Base-by-base conservation (phyloP, 2,888 invertebrate species). In the Lordiphosa fenestrarum region DNA sequence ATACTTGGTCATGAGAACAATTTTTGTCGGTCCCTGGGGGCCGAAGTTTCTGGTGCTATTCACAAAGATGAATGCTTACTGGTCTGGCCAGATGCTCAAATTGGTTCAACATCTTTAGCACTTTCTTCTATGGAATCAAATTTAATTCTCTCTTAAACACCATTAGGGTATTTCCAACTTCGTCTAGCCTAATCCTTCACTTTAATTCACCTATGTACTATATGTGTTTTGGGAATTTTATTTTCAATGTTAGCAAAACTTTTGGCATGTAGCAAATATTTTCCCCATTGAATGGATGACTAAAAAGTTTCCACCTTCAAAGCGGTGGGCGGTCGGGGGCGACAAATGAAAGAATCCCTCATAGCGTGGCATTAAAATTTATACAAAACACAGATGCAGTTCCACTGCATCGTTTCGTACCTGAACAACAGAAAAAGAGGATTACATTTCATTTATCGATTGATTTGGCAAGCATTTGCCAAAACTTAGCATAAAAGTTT, bases 401-500 rank as follows among this genome's bases (percentile, higher is more conserved):
- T 38, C 10, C 19, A 19, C 6, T 37, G 46, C 13, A 30, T 19
- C 19, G 52, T 61, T 66, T 56, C 53, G 15, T 13, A 21, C 35
- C 48, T n/a, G 47, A 19, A 47, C 40, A 53, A 38, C 44, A 47
- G 76, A 25, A 25, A 25, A 25, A 25, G 25, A 25, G 74, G 73
- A 78, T 77, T 78, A 73, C 73, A 72, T 77, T 76, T 77, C 74
- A 78, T 78, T 78, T 77, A 77, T 77, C 76, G 77, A 77, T 76
- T 77, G 76, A 78, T 73, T 67, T 62, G 54, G 41, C 59, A 59
- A 19, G 57, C 61, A 61, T 57, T 56, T 59, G 62, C 46, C 39
- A 76, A 72, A 60, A 76, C 74, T 56, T 53, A 53, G 55, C 58
- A 71, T 54, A 71, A 74, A 77, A 50, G 75, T 67, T 67, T 49